Conservation (phyloP, 2,113 vertebrate genomes). For the Narcine bancroftii region DNA sequence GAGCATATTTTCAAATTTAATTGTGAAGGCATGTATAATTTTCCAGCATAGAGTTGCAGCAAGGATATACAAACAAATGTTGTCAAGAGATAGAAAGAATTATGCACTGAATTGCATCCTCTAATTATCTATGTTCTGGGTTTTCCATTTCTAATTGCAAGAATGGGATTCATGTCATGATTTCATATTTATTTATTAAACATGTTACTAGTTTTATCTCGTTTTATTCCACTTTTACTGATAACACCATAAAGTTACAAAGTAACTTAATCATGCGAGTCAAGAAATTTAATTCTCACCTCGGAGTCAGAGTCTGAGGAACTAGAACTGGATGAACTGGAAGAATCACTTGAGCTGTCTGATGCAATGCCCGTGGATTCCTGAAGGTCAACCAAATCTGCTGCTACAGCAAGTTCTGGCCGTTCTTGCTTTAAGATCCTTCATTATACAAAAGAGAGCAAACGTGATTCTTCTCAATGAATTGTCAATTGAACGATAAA, state of each 20-base stretch:
- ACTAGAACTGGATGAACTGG: conserved; percentile 89
- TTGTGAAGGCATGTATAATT: no score
- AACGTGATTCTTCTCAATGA: not conserved
- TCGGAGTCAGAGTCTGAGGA: conserved; percentile 87
- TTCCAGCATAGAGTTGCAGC: not conserved
- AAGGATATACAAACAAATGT: not conserved
- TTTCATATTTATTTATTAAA: not conserved
- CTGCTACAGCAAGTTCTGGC: conserved; percentile 79
- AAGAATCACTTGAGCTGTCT: conserved; percentile 94
- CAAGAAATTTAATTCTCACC: conserved; percentile 51
- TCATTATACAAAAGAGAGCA: not conserved
- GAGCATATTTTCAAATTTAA: no score
- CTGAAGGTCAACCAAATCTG: conserved; percentile 89
- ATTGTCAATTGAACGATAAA: not conserved
- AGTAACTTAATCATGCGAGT: not conserved
- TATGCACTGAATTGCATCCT: not conserved
- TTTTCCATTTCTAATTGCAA: not conserved
- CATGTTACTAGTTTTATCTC: not conserved
- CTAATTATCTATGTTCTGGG: not conserved
- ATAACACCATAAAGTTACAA: not conserved
- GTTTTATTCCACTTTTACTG: not conserved
- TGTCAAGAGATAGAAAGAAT: not conserved
- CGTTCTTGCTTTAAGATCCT: conserved; percentile 82
- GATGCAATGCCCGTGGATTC: conserved; percentile 95
- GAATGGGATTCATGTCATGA: not conserved